Evolutionary conservation across 2,113 vertebrate genomes (phyloP).

Genomic region (Larimichthys crocea): DNA sequence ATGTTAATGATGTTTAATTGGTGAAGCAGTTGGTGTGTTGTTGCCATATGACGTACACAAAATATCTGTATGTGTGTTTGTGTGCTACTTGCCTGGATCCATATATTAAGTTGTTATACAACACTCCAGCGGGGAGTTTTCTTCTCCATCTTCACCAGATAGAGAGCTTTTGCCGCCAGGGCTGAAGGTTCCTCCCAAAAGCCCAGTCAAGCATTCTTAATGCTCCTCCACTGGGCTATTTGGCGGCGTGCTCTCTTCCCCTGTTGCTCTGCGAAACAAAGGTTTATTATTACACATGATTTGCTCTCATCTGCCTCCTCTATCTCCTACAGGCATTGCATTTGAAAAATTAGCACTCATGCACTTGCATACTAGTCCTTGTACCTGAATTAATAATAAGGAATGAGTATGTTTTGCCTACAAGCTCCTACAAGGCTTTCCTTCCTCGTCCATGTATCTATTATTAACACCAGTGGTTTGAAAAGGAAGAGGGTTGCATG

Average conservation of each 20-base stretch:
- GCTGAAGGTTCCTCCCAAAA: constrained; percentile 56
- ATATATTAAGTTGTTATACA: constrained; percentile 52
- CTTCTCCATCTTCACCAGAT: constrained; percentile 35
- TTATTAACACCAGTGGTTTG: constrained; percentile 52
- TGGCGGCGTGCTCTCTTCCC: constrained; percentile 33
- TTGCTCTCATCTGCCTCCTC: constrained; percentile 64
- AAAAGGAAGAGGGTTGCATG: constrained; percentile 32
- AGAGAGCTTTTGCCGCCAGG: constrained; percentile 33
- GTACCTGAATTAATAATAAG: constrained; percentile 72
- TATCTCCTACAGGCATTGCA: constrained; percentile 57
- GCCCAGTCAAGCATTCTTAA: constrained; percentile 64
- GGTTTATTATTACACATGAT: constrained; percentile 75
- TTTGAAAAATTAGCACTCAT: constrained; percentile 65
- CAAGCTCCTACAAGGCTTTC: constrained; percentile 36
- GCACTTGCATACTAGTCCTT: constrained; percentile 47
- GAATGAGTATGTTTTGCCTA: constrained; percentile 58
- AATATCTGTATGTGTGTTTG: constrained; percentile 25
- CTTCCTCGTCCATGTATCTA: constrained; percentile 31
- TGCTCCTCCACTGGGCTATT: constrained; percentile 62
- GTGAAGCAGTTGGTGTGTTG: constrained; percentile 45
- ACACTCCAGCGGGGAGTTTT: constrained; percentile 32
- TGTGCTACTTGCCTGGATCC: constrained; percentile 51
- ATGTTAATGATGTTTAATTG: constrained; percentile 71
- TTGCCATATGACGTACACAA: background rate
- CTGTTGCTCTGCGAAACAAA: constrained; percentile 68